A percentile compares a stretch with the other conserved stretches of the same genome.
Evolutionary conservation across 2,888 invertebrate genomes (phyloP).

Genomic region (Zhuqinia jingwanae): DNA sequence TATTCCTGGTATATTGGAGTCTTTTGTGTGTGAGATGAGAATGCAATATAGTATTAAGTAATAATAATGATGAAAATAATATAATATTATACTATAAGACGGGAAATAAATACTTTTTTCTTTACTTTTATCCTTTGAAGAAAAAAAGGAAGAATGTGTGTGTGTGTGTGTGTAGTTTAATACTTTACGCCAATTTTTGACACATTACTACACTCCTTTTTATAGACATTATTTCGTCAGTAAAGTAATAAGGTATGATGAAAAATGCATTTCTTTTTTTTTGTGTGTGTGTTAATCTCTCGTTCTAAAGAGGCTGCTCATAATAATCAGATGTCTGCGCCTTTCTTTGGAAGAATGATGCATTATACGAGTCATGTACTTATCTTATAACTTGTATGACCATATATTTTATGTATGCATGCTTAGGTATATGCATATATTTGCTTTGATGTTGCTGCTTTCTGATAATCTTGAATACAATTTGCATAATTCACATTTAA

Average conservation of each 20-base stretch:
- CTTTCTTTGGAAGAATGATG: no score
- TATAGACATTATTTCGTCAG: background rate
- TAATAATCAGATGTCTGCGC: no score
- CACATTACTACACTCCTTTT: conserved; percentile 21
- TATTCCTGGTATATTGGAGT: conserved; percentile 26
- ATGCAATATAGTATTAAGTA: conserved; percentile 31
- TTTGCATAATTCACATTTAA: conserved; percentile 39
- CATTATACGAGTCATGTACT: no score
- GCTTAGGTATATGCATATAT: background rate
- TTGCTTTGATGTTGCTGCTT: background rate
- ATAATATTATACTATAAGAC: no score
- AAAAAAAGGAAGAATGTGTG: no score
- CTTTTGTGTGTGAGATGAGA: background rate
- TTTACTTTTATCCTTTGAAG: background rate
- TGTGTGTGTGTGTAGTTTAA: background rate
- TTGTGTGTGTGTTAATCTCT: no score
- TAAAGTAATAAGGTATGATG: no score
- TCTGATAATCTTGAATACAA: background rate
- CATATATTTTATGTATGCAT: background rate
- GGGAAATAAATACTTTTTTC: background rate
- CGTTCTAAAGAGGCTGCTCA: no score
- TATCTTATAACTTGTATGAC: no score
- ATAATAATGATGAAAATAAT: conserved; percentile 36
- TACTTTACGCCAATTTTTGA: conserved; percentile 11
- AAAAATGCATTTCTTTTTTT: no score